Base-by-base conservation (phyloP, 1,140 invertebrate genomes). In the Bemisia tabaci region DNA sequence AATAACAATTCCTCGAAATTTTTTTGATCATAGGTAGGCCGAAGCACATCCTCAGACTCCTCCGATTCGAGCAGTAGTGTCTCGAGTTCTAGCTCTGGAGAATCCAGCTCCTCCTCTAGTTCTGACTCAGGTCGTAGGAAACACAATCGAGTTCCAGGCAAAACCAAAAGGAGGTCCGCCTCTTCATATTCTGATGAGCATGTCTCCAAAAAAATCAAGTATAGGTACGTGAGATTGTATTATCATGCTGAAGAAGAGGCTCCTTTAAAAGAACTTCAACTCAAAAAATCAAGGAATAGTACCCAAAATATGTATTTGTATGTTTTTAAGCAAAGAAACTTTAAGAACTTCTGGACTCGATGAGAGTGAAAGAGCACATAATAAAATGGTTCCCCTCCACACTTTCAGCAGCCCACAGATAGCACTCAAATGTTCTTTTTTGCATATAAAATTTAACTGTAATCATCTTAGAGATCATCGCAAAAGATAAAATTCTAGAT, bases 11-110 rank as follows among this genome's bases (percentile, higher is more conserved):
- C n/a, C n/a, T n/a, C n/a, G n/a, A n/a, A n/a, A n/a, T n/a, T n/a
- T n/a, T n/a, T n/a, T n/a, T n/a, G n/a, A n/a, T n/a, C 63, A 75
- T 82, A 85, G 76, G 81, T 83, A 72, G 81, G 81, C 67, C 85
- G 84, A 72, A 85, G 82, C 70, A 85, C 84, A 23, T 86, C 85
- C 2, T 87, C 85, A 21, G 85, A 83, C 68, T 83, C 85, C 68
- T 83, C 82, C 26, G 82, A 82, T 26, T 82, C 80, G 25, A 83
- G 80, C 2, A 83, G 79, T 39, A 82, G 81, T 69, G 82, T 83
- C 67, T 80, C 82, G 65, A 81, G 79, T 2, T 82, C 80, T 60
- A 48, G 33, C 17, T 70, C 71, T 5, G 68, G n/a, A n/a, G n/a
- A 68, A 12, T 81, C 80, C 1, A 81, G 78, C 66, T 81, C 80